These are phyloP conservation scores for Helicoverpa zea DNA, from an alignment of 1,140 invertebrate species.

Conservation along the genomic window DNA sequence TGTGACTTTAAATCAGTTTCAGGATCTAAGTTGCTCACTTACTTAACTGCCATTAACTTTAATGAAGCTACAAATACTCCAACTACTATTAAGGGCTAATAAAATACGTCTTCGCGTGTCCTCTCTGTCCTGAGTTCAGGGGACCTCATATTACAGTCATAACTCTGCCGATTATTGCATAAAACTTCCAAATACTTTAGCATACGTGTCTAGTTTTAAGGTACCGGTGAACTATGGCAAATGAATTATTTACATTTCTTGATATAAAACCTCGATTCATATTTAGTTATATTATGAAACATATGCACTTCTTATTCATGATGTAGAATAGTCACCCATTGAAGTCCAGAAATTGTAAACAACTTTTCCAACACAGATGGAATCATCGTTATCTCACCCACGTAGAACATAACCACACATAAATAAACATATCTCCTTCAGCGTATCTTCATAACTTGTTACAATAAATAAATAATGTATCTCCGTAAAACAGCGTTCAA, in stretches of 20 bases:
- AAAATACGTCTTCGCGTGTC: constrained; percentile 12
- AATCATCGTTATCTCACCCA: not conserved
- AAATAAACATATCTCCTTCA: not conserved
- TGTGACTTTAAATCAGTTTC: constrained; percentile 41
- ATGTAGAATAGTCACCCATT: no score
- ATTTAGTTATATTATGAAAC: no score
- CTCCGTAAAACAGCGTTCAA: not conserved
- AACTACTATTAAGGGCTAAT: constrained; percentile 28
- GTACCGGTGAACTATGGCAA: no score
- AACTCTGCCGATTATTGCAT: no score
- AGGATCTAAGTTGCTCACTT: constrained; percentile 18
- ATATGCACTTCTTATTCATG: no score
- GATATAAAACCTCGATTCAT: no score
- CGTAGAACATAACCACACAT: not conserved
- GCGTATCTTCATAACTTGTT: constrained; percentile 2
- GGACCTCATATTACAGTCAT: no score
- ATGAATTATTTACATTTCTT: no score
- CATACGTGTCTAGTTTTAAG: no score
- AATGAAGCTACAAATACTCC: constrained; percentile 32
- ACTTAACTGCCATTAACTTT: constrained; percentile 33
- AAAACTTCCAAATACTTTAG: no score
- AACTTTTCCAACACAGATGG: no score
- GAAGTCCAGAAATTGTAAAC: no score
- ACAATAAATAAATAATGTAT: constrained; percentile 4
- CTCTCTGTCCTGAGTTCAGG: not conserved